Base-by-base conservation (phyloP, 1,140 invertebrate genomes). In the Samia ricini region DNA sequence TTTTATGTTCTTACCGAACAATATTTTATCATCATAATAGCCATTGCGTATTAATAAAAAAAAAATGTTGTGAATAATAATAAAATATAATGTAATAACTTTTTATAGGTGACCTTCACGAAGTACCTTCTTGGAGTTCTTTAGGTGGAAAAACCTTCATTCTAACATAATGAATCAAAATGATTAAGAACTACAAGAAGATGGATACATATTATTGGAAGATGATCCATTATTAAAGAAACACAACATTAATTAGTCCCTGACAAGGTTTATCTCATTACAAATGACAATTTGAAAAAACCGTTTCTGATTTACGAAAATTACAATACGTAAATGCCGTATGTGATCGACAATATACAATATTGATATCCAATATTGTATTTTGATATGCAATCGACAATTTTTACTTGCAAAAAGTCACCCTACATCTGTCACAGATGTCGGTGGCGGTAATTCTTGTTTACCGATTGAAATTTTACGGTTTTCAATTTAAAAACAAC, bases 371-470 rank as follows among this genome's bases (percentile, higher is more conserved):
- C n/a, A n/a, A n/a, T n/a, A n/a, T n/a, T n/a, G n/a, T n/a, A n/a
- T n/a, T n/a, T n/a, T n/a, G n/a, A n/a, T n/a, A n/a, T n/a, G 1
- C 4, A 42, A 42, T 42, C 3, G 33, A 42, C 10, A 4, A 42
- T n/a, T n/a, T 42, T 42, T 42, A 42, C 33, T 15, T 42, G 15
- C 4, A 42, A 42, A 42, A 42, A 42, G 4, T 42, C 4, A 15
- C 15, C 20, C 12, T 52, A 23, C 19, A 66, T 61, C 66, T 64
- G 58, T 56, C 64, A 63, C 18, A 48, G 54, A 63, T 19, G 23
- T 20, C 21, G n/a, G 1, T 54, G 24, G 49, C 20, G 42, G n/a
- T 24, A 12, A 23, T 55, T 52, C 49, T 60, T 48, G 59, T 29
- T 60, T 61, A 21, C 6, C 6, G 22, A 55, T 19, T 42, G 4